These are phyloP conservation scores for Zelostemma sp. DNA, from an alignment of 1,140 invertebrate species.

Conservation along the genomic window DNA sequence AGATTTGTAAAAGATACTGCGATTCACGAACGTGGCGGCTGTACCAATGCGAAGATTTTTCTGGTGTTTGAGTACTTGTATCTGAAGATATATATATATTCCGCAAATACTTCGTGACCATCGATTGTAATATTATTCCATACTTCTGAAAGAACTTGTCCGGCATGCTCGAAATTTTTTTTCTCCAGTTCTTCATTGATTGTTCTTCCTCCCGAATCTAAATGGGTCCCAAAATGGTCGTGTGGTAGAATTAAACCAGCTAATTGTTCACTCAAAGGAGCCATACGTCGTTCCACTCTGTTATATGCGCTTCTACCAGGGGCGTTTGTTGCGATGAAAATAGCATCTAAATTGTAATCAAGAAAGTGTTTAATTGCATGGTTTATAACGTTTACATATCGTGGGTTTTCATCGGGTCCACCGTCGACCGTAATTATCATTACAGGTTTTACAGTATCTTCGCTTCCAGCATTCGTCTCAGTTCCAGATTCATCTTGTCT, in stretches of 20 bases:
- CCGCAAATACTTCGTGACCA: constrained; percentile 49
- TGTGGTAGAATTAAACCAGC: constrained; percentile 49
- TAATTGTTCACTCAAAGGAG: constrained; percentile 49
- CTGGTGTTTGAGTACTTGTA: no score
- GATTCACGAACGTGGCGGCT: constrained; percentile 8
- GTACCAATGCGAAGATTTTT: constrained; percentile 9
- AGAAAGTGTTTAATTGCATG: constrained; percentile 56
- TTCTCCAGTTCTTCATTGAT: constrained; percentile 56
- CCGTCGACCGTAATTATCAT: constrained; percentile 26
- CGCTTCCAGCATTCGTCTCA: no score
- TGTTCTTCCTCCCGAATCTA: constrained; percentile 55
- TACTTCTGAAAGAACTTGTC: constrained; percentile 49
- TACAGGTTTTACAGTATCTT: constrained; percentile 26
- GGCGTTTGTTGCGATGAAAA: constrained; percentile 65
- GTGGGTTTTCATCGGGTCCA: constrained; percentile 65
- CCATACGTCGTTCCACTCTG: constrained; percentile 53
- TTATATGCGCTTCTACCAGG: constrained; percentile 56
- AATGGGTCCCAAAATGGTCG: constrained; percentile 51
- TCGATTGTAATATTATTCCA: constrained; percentile 54
- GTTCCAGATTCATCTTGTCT: no score
- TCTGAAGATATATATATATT: no score
- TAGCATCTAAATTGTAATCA: constrained; percentile 50
- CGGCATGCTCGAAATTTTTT: constrained; percentile 55
- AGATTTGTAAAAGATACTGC: constrained; percentile 21
- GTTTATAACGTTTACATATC: constrained; percentile 57